Base-by-base conservation (phyloP, 2,888 invertebrate genomes). In the Ommatoiulus sabulosus region DNA sequence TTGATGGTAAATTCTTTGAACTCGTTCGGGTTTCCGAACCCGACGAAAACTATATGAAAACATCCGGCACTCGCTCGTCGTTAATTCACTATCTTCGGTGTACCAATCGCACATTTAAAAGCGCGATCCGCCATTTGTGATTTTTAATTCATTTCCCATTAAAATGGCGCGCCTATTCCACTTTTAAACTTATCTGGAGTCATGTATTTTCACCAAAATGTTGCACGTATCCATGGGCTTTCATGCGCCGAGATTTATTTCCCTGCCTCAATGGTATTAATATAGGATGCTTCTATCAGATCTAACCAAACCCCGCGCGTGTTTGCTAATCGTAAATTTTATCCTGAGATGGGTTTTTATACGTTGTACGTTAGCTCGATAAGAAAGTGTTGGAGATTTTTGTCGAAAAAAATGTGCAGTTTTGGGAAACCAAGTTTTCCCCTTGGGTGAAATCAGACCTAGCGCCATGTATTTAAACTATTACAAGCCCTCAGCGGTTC, bases 321-420 rank as follows among this genome's bases (percentile, higher is more conserved):
- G 80, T 80, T 35, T 80, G 80, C 80, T 80, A 80, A 80, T 80
- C 80, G 80, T 80, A 80, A 80, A 80, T 80, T 35, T 80, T 80
- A 43, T 43, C 35, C 80, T 35, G 35, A 80, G 35, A 80, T 80
- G 80, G 15, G 80, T 80, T 80, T 80, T 80, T 80, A 80, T 80
- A 43, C 35, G 35, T 80, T 80, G 2, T 80, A 43, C 35, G 35
- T 80, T 80, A 4, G 35, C 80, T 80, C 15, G 80, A 80, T 80
- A 80, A 80, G 80, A 80, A 80, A 80, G 80, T 80, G 80, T 80
- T 72, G 35, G 80, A 80, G 35, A 80, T 3, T 35, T 35, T 35
- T 35, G 35, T 80, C 3, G 12, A 35, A 43, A 63, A 72, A 72
- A 8, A 72, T 0, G 24, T 72, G 72, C 24, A 72, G 80, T 80